These are phyloP conservation scores for Micronycteris hirsuta DNA, from an alignment of 2,113 vertebrate genomes.

Conservation along the genomic window DNA sequence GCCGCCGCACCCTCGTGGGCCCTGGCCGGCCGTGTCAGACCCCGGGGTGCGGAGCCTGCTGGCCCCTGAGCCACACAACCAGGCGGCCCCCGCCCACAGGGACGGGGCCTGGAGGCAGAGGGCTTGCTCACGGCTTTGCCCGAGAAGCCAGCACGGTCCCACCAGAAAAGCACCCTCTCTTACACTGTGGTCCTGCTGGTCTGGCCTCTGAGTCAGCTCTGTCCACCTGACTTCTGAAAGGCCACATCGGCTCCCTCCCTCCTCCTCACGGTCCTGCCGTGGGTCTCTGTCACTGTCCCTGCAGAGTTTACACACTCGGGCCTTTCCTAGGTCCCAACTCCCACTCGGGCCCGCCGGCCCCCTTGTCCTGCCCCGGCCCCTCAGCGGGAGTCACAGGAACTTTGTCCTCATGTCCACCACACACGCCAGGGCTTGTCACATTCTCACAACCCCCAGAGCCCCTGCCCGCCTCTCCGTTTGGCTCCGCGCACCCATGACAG, in stretches of 20 bases:
- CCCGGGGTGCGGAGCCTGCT: background rate
- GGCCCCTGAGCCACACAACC: background rate
- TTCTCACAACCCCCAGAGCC: background rate
- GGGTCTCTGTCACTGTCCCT: background rate
- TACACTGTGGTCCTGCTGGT: background rate
- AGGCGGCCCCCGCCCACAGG: background rate
- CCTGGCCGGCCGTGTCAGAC: rapidly evolving
- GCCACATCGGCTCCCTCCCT: rapidly evolving
- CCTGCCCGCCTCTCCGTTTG: background rate
- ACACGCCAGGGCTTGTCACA: background rate
- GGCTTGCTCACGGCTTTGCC: background rate
- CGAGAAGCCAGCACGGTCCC: background rate
- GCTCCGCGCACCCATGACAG: background rate
- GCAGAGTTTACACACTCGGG: background rate
- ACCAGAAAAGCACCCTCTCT: too few species aligned
- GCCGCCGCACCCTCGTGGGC: background rate
- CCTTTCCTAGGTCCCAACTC: background rate
- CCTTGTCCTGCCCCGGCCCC: background rate
- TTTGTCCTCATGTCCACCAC: background rate
- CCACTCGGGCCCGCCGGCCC: rapidly evolving
- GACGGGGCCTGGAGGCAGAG: rapidly evolving
- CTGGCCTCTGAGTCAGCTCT: background rate
- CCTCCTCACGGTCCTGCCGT: rapidly evolving
- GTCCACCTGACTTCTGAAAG: background rate
- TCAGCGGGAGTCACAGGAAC: background rate